phyloP scores from a whole-genome alignment of 2,888 invertebrate species.

The Torymus tubicola region DNA sequence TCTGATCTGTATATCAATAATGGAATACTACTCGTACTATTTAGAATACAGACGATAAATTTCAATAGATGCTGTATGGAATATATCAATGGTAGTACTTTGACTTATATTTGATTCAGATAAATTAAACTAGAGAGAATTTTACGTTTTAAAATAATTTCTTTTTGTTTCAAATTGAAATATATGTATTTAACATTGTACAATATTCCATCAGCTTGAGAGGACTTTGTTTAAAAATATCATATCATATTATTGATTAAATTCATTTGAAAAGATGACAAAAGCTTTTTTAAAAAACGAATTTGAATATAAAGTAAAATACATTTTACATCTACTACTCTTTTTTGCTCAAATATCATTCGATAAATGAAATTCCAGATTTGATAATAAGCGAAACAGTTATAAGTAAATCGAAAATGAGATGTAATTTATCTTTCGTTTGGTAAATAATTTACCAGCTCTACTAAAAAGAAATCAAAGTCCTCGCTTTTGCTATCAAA shows the following conservation, averaged over 20 bases:
- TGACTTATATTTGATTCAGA: conserved; percentile 24
- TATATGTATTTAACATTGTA: no score
- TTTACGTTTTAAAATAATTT: no score
- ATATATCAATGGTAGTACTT: conserved; percentile 29
- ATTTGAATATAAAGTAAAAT: not conserved
- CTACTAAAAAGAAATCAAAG: conserved; percentile 14
- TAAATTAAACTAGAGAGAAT: conserved; percentile 5
- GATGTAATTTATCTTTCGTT: no score
- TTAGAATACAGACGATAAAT: conserved; percentile 3
- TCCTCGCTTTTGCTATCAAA: conserved; percentile 12
- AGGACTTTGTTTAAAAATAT: conserved; percentile 30
- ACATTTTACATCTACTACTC: no score
- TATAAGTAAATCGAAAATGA: no score
- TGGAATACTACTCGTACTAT: not conserved
- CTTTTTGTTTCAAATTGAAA: no score
- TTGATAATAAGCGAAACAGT: no score
- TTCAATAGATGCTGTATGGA: conserved; percentile 14
- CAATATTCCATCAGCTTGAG: not conserved
- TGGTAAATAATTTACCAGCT: no score
- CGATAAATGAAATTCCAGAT: no score
- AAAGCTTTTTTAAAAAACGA: not conserved
- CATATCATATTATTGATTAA: no score
- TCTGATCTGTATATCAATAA: conserved; percentile 8
- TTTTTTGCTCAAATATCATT: no score
- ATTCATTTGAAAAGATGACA: no score